Percentiles rank a stretch among this genome's conserved stretches.
Evolutionary conservation across 2,888 invertebrate genomes (phyloP).

Genomic region (Bombylius major): DNA sequence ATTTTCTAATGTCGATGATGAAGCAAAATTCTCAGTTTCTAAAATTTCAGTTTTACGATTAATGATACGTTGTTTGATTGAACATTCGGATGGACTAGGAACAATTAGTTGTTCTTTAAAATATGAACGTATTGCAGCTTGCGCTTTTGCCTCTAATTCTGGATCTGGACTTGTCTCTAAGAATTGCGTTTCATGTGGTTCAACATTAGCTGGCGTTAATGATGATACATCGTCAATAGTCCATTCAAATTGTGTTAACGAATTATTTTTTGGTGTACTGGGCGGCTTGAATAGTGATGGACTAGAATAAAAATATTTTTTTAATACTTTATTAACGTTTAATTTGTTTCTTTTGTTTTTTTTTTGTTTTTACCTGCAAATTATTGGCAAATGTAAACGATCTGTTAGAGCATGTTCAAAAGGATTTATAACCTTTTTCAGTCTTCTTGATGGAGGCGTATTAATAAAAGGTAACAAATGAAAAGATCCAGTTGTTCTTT

Average conservation of each 20-base stretch:
- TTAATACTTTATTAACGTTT: not conserved
- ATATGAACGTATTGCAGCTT: slow-evolving; percentile 44
- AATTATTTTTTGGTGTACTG: slow-evolving; percentile 27
- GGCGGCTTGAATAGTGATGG: slow-evolving; percentile 33
- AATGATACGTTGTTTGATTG: slow-evolving; percentile 3
- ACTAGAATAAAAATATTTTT: slow-evolving; percentile 16
- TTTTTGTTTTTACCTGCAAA: slow-evolving; percentile 46
- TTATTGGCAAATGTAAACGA: slow-evolving; percentile 45
- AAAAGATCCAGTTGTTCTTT: slow-evolving; percentile 12
- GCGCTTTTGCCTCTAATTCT: slow-evolving; percentile 45
- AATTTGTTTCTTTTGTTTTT: too few species aligned
- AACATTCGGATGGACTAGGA: slow-evolving; percentile 35
- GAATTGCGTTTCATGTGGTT: slow-evolving; percentile 42
- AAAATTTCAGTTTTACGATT: not conserved
- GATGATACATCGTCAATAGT: slow-evolving; percentile 55
- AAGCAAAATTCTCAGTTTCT: too few species aligned
- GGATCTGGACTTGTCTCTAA: slow-evolving; percentile 41
- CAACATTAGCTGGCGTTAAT: slow-evolving; percentile 49
- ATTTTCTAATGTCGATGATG: too few species aligned
- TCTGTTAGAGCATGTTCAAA: slow-evolving; percentile 48
- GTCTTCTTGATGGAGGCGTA: slow-evolving; percentile 44
- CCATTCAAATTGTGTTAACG: slow-evolving; percentile 46
- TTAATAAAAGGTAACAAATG: slow-evolving; percentile 21
- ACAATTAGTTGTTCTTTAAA: slow-evolving; percentile 35
- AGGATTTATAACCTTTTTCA: slow-evolving; percentile 46